phyloP scores from a whole-genome alignment of 2,113 vertebrate genomes.

The Euleptes europaea region DNA sequence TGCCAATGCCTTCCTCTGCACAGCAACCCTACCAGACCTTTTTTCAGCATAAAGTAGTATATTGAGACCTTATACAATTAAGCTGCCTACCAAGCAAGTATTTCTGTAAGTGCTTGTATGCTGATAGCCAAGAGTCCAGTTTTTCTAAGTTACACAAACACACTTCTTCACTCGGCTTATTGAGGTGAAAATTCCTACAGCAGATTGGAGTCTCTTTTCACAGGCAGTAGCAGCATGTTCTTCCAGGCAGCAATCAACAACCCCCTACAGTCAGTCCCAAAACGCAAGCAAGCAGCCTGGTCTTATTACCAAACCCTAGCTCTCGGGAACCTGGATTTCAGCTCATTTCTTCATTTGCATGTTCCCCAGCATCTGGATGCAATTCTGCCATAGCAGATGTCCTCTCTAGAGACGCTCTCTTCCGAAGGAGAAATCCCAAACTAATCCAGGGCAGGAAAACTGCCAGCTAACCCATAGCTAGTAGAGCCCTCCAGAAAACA shows the following conservation, averaged over 20 bases:
- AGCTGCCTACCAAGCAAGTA: background rate
- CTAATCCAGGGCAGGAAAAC: background rate
- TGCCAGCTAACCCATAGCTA: slow-evolving; percentile 24
- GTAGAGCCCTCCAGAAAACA: slow-evolving; percentile 2
- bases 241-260: background rate
- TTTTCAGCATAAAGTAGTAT: background rate
- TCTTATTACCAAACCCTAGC: slow-evolving; percentile 1
- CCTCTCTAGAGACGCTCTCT: slow-evolving; percentile 11
- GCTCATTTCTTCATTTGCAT: slow-evolving; percentile 5
- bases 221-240: slow-evolving; percentile 1
- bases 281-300: background rate
- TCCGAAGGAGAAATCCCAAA: background rate
- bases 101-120: background rate
- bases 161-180: background rate
- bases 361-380: slow-evolving; percentile 19
- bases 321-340: background rate
- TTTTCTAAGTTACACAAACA: background rate
- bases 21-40: no score
- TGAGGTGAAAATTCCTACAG: background rate
- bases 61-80: background rate
- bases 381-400: slow-evolving; percentile 28
- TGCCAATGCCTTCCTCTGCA: no score
- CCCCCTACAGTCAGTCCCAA: background rate
- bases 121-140: background rate
- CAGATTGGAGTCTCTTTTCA: background rate